Evolutionary conservation across 2,113 vertebrate species (phyloP).

Genomic region (Cryptotis parvus): DNA sequence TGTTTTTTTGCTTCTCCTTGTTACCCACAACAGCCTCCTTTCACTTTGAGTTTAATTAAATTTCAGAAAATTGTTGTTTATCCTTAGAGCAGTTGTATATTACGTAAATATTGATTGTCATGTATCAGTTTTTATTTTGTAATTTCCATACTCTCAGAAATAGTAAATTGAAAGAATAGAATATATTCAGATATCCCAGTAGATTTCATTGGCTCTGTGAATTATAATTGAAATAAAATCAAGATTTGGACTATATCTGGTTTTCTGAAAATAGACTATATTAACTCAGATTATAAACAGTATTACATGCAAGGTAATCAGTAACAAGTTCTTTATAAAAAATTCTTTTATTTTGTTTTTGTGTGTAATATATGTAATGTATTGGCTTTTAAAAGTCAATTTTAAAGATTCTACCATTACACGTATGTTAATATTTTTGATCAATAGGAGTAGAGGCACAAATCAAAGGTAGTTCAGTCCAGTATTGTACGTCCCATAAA

Average conservation of each 20-base stretch:
- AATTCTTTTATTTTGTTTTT: not conserved
- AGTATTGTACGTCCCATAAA: not conserved
- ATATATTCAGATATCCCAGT: not conserved
- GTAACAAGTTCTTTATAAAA: not conserved
- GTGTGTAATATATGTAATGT: not conserved
- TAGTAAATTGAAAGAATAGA: not conserved
- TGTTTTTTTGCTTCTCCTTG: not conserved
- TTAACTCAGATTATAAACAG: not conserved
- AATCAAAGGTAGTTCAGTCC: conserved; percentile 32
- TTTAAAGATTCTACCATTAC: not conserved
- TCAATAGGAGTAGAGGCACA: not conserved
- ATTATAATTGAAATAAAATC: too few species aligned
- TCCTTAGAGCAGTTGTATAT: not conserved
- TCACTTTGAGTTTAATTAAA: conserved; percentile 4
- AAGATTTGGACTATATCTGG: not conserved
- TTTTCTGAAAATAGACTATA: conserved; percentile 6
- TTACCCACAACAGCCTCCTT: too few species aligned
- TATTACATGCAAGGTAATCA: conserved; percentile 35
- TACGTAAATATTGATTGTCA: not conserved
- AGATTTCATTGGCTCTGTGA: conserved; percentile 9
- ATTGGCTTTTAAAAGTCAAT: not conserved
- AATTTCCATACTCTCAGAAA: not conserved
- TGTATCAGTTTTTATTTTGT: not conserved
- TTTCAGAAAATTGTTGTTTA: not conserved
- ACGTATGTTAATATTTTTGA: conserved; percentile 26